Base-by-base conservation (phyloP, 1,140 invertebrate species). In the Eubasilissa regina region DNA sequence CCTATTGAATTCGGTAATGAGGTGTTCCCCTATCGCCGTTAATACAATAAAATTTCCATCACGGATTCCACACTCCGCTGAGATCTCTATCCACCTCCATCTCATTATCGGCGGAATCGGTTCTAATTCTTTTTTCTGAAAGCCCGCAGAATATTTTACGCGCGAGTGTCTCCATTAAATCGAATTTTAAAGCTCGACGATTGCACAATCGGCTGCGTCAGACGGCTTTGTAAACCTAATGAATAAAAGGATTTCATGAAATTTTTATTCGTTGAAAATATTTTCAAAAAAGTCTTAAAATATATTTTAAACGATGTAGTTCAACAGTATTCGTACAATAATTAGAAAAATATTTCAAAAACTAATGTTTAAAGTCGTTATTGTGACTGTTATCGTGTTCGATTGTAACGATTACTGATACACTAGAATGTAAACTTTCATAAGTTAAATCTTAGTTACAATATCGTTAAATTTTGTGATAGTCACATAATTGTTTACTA, bases 1-100 rank as follows among this genome's bases (percentile, higher is more conserved):
- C 76, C 81, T 82, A 82, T 82, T 82, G 81, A 82, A 82, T 80
- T 77, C 78, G 44, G 60, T 82, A 82, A 82, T 82, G 81, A 82
- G 81, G 81, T 82, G 78, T 82, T 82, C 78, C 78, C 78, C 72
- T 58, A 81, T 79, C 47, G 60, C 51, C 48, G 62, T 56, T 81
- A 78, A 82, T 82, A 79, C 81, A 75, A 80, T 77, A 74, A 82
- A 81, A 82, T 79, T 80, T 82, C 81, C 70, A 80, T 82, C 75
- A 70, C 64, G 51, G 35, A 3, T 47, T 12, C n/a, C n/a, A n/a
- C n/a, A n/a, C n/a, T n/a, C n/a, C 74, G 35, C 55, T 19, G 17
- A 75, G 62, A 47, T 62, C 55, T 75, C 51, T 70, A 17, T 45
- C 53, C 25, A 17, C 53, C 55, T 75, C 72, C 53, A 55, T 66